Conservation (phyloP, 2,888 invertebrate species). For the Gryllus longicercus region DNA sequence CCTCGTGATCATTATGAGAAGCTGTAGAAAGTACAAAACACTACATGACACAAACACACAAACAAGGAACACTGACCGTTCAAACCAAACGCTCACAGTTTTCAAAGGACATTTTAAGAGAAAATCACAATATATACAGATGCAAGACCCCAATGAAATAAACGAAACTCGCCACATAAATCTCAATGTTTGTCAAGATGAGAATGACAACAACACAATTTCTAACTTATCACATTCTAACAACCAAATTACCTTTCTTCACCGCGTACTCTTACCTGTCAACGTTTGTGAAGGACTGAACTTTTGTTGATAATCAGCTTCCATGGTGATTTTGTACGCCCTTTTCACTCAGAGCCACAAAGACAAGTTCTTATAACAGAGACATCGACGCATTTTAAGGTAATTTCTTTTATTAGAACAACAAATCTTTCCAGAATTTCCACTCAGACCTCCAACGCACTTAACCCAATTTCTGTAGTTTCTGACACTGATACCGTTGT, state of each 20-base stretch:
- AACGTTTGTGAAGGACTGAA: conserved; percentile 37
- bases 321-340: conserved; percentile 32
- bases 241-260: conserved; percentile 18
- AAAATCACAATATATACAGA: too few relatives aligned
- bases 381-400: conserved; percentile 27
- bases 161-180: too few relatives aligned
- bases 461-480: conserved; percentile 31
- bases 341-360: background rate
- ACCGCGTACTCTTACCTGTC: conserved; percentile 36
- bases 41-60: conserved; percentile 27
- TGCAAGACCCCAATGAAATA: too few relatives aligned
- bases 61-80: conserved; percentile 20
- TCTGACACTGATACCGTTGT: conserved; percentile 25
- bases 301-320: conserved; percentile 38
- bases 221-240: too few relatives aligned
- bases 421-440: conserved; percentile 29
- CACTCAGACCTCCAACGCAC: conserved; percentile 26
- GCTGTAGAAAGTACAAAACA: conserved; percentile 37
- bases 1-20: conserved; percentile 58
- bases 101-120: background rate
- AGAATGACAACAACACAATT: too few relatives aligned
- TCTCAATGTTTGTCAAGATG: too few relatives aligned
- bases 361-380: background rate
- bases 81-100: background rate
- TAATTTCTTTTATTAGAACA: conserved; percentile 25